Conservation (phyloP, 2,113 vertebrate species). For the Nesoenas mayeri region DNA sequence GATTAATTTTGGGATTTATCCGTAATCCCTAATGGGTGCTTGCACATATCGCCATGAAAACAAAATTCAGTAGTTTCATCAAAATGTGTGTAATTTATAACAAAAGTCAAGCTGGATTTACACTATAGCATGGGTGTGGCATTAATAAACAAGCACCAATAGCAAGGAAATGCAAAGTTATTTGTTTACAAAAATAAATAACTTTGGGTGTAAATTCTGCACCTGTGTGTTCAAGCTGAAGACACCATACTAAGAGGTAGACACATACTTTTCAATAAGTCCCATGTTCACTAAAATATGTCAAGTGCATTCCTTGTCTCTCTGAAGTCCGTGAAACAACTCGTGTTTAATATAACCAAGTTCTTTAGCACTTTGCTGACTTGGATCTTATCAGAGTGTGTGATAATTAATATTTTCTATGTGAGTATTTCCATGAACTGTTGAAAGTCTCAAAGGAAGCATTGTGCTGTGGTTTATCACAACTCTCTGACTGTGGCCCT, state of each 20-base stretch:
- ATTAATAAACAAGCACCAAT: neutral
- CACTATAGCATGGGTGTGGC: neutral
- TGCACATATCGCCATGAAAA: neutral
- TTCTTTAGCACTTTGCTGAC: neutral
- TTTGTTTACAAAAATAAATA: neutral
- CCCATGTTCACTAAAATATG: neutral
- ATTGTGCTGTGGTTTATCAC: neutral
- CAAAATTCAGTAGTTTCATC: neutral
- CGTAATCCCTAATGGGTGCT: neutral
- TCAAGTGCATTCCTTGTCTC: neutral
- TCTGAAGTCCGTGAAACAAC: neutral
- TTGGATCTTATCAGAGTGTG: neutral
- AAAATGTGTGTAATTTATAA: neutral
- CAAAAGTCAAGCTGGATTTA: neutral
- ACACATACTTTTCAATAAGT: neutral
- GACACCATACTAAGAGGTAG: accelerated
- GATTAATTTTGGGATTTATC: too few relatives aligned
- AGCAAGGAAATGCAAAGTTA: neutral
- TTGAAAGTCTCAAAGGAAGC: neutral
- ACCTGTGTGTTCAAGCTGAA: neutral
- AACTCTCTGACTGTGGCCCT: neutral
- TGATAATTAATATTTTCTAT: neutral
- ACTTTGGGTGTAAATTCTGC: neutral
- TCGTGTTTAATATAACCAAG: neutral
- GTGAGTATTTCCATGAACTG: neutral